These are phyloP conservation scores for Sebastes diploproa DNA, from an alignment of 2,797 vertebrate genomes.

Conservation along the genomic window DNA sequence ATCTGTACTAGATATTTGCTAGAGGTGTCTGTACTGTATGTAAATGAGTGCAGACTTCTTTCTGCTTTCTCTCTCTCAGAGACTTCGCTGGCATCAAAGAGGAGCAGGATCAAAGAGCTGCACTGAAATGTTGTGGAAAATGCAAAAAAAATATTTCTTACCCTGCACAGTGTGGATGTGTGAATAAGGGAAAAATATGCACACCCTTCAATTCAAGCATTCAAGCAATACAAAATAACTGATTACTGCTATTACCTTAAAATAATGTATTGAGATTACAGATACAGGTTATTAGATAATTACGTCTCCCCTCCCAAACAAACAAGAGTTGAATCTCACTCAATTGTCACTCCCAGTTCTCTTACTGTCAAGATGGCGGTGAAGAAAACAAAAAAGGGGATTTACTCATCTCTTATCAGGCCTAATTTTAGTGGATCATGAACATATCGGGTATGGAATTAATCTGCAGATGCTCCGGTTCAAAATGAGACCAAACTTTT, in stretches of 20 bases:
- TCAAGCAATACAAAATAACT: background rate
- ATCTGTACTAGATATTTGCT: background rate
- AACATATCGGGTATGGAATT: background rate
- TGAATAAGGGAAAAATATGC: background rate
- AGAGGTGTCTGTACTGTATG: conserved; percentile 26
- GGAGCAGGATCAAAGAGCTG: conserved; percentile 49
- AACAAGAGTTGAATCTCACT: too few relatives aligned
- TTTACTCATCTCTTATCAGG: fast-evolving
- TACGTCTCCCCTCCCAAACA: too few relatives aligned
- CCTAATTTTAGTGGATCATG: background rate
- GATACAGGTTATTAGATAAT: background rate
- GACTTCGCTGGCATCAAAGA: conserved; percentile 42
- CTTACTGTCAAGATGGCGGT: background rate
- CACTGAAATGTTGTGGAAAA: conserved; percentile 25
- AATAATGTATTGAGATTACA: background rate
- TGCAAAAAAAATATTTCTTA: background rate
- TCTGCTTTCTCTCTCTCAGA: conserved; percentile 2
- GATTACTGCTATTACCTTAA: background rate
- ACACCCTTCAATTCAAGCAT: background rate
- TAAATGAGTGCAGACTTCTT: conserved; percentile 43
- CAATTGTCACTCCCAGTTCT: too few relatives aligned
- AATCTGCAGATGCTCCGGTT: background rate
- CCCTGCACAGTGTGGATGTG: background rate
- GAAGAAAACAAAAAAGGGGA: background rate
- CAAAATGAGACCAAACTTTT: background rate